Base-by-base conservation (phyloP, 2,797 vertebrate species). In the Aeoliscus strigatus region DNA sequence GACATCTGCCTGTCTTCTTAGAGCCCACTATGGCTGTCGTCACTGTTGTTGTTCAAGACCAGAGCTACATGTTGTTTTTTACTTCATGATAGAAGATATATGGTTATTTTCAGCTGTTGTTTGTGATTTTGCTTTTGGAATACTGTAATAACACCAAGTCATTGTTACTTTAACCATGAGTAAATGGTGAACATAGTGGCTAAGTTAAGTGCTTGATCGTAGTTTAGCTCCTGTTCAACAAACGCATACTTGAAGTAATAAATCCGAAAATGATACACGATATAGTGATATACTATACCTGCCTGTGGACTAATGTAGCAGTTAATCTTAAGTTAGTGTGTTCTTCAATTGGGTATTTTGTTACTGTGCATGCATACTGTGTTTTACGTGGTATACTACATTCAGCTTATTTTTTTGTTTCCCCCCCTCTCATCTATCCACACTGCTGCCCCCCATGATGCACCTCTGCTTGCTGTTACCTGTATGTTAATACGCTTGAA, bases 401-500 rank as follows among this genome's bases (percentile, higher is more conserved):
- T 95, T 96, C 92, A 94, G 93, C 91, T 93, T 95, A 91, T 86
- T 84, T 89, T 89, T 87, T 70, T 85, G n/a, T n/a, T 85, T 80
- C 93, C 91, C 91, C 92, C 92, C 91, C 91, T 94, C 92, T 94
- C 94, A 95, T 92, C 92, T 94, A 92, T 91, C 93, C 93, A 94
- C 93, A 97, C 94, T 91, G 93, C 94, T 93, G 93, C 93, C 91
- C 92, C 90, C 94, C 93, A 96, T 96, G 94, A 94, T 80, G 94
- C 94, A 96, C 94, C 93, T 97, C 93, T 96, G 94, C 94, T 97
- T 99, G 96, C 96, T 97, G 95, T 98, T 98, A 97, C 95, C 95
- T 98, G 94, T 99, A 96, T 99, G 96, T 99, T 99, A 99, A 98
- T 96, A 97, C 96, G 96, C 96, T 99, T 99, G 96, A 99, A 92